Conservation (phyloP, 2,113 vertebrate species). For the Herpailurus yagouaroundi region DNA sequence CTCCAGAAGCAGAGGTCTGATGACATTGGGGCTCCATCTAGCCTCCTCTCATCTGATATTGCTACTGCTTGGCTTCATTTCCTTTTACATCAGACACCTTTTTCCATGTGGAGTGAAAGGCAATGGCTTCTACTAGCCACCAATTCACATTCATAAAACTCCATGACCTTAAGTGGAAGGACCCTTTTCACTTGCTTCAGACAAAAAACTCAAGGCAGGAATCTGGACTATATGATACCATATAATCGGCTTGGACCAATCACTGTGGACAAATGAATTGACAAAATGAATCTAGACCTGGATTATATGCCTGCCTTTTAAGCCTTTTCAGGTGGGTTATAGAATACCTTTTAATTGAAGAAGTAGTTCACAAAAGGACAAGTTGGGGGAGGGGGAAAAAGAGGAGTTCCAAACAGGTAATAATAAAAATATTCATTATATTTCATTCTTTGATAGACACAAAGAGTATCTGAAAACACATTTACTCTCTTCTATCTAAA, state of each 20-base stretch:
- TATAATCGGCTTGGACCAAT: neutral
- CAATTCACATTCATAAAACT: neutral
- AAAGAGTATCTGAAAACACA: neutral
- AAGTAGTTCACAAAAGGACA: neutral
- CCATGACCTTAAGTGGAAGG: neutral
- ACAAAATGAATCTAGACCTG: neutral
- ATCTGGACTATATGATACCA: neutral
- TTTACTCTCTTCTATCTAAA: neutral
- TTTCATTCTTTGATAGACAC: neutral
- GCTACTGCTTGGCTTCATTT: neutral
- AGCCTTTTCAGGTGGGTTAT: neutral
- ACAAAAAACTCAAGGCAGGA: neutral
- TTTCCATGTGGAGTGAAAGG: neutral
- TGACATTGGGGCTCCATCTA: fast-evolving
- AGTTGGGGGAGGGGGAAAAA: neutral
- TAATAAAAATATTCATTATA: neutral
- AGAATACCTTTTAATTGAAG: neutral
- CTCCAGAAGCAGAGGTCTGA: neutral
- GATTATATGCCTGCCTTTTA: neutral
- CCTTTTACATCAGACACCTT: neutral
- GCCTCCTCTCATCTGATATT: neutral
- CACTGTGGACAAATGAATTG: neutral
- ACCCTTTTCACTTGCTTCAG: neutral
- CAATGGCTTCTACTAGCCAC: neutral
- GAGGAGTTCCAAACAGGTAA: neutral